Percentiles rank a stretch among this genome's conserved stretches.
Evolutionary conservation across 1,140 invertebrate genomes (phyloP).

Genomic region (Eciton burchellii): DNA sequence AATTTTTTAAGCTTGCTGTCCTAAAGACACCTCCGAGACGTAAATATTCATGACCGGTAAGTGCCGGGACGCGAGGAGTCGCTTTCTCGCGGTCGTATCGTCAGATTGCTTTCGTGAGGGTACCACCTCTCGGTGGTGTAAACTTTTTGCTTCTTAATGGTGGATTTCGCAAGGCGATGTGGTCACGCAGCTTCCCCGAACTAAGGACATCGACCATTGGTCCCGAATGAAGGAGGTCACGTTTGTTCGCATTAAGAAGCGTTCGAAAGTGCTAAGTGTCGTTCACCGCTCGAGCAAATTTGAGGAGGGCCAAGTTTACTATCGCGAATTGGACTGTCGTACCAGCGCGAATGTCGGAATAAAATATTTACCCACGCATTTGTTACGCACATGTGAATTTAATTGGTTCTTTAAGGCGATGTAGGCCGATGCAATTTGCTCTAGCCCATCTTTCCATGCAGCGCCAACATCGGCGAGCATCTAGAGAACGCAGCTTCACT

Average conservation of each 20-base stretch:
- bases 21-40: conserved; percentile 42
- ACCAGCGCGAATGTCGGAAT: not conserved
- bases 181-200: conserved; percentile 16
- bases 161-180: conserved; percentile 24
- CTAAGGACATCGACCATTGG: conserved; percentile 20
- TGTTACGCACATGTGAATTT: not conserved
- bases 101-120: conserved; percentile 18
- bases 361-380: not conserved
- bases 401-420: not conserved
- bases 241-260: conserved; percentile 37
- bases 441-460: too few species aligned
- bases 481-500: not conserved
- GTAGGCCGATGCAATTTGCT: not conserved
- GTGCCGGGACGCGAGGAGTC: conserved; percentile 57
- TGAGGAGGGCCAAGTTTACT: not conserved
- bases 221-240: conserved; percentile 22
- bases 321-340: not conserved
- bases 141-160: conserved; percentile 39
- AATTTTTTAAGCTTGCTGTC: conserved; percentile 32
- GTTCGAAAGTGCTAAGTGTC: not conserved
- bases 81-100: conserved; percentile 25
- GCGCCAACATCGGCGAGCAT: too few species aligned
- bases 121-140: not conserved
- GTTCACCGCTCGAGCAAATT: conserved; percentile 22
- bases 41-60: conserved; percentile 74